A percentile compares a stretch with the other conserved stretches of the same genome.
These are phyloP conservation scores for Argyresthia goedartella DNA, from an alignment of 2,888 invertebrate genomes.

Conservation along the genomic window DNA sequence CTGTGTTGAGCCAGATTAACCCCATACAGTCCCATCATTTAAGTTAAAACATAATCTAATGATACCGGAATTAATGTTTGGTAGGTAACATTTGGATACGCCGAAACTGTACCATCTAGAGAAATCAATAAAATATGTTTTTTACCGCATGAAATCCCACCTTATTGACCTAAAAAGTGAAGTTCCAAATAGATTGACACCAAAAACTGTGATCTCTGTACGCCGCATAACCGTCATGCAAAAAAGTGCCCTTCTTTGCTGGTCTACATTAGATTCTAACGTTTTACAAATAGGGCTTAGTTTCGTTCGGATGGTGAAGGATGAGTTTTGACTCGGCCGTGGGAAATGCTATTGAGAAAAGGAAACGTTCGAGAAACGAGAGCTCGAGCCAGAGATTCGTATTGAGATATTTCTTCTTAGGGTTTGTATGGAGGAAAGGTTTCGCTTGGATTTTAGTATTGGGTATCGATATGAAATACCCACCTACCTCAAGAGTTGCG, in stretches of 20 bases:
- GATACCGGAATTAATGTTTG: background rate
- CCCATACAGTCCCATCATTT: too few species aligned
- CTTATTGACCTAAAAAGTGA: background rate
- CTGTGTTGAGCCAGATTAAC: too few species aligned
- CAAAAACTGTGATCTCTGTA: background rate
- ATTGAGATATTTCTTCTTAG: constrained; percentile 30
- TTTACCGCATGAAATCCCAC: too few species aligned
- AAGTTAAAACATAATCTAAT: too few species aligned
- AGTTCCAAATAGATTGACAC: constrained; percentile 12
- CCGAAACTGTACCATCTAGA: background rate
- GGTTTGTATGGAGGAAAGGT: background rate
- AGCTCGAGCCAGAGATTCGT: constrained; percentile 42
- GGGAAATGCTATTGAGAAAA: constrained; percentile 49
- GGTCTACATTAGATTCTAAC: too few species aligned
- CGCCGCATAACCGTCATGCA: background rate
- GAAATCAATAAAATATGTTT: constrained; percentile 3
- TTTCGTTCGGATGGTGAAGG: constrained; percentile 18
- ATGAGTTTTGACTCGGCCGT: constrained; percentile 49
- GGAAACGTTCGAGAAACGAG: constrained; percentile 38
- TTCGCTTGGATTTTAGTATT: too few species aligned
- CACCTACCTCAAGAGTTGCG: too few species aligned
- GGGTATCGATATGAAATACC: too few species aligned
- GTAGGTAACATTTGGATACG: background rate
- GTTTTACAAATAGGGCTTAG: constrained; percentile 21
- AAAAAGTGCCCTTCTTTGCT: constrained; percentile 11